Evolutionary conservation across 1,140 invertebrate genomes (phyloP), one percentile per base, ranked within the genome.

Genomic region (Ceratosolen solmsi): DNA sequence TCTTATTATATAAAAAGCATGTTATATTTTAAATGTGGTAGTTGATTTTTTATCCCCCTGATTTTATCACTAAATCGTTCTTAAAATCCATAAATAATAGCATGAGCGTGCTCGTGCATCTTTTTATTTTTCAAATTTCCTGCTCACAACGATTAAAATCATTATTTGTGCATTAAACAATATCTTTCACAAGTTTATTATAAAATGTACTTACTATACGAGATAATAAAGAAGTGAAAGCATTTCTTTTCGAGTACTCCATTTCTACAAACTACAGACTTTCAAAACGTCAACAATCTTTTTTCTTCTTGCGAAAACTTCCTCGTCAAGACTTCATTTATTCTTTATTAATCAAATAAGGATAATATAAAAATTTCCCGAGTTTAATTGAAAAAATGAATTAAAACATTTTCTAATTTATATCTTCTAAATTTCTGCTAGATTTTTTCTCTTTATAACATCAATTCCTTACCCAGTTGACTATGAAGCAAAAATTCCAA

Each of bases 231-330:
- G 30, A 20, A 63, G 30, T 63, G 60, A 63, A 63, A 63, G 60
- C 60, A 63, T 63, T 63, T 63, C n/a, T 63, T 15, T 63, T 63
- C 27, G 33, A 63, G 17, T 63, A 49, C 27, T 72, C 1, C 27
- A 51, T 51, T 72, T 72, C 70, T 51, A 5, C 7, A 25, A 72
- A 51, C 1, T 49, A 30, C 46, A 25, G n/a, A 51, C 46, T 72
- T 72, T 72, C 70, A 46, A 72, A 72, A 72, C n/a, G 27, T 49
- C 46, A 25, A 30, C 70, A 25, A 72, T 51, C 70, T 63, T 33
- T 63, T 63, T 63, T 56, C 9, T 58, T 58, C 56, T 58, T 20
- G 8, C 5, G n/a, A 58, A 58, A 58, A 58, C 25, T 58, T 58
- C n/a, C 25, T 58, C 27, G n/a, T 58, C 25, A 8, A 58, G 25